These are phyloP conservation scores for Protosalanx chinensis DNA, from an alignment of 2,797 vertebrate species.

Conservation along the genomic window DNA sequence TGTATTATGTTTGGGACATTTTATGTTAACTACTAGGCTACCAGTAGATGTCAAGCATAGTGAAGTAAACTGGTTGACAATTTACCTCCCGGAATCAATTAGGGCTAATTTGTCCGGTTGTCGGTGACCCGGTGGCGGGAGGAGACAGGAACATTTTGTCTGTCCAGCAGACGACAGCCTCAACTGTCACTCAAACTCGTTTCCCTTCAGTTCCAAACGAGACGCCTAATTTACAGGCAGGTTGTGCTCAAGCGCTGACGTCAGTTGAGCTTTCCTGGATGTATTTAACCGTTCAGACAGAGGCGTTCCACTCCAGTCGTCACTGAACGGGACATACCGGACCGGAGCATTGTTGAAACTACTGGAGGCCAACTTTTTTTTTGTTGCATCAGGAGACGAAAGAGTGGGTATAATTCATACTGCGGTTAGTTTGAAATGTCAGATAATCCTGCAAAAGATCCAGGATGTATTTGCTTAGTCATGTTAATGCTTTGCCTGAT, in stretches of 20 bases:
- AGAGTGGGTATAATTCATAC: conserved; percentile 51
- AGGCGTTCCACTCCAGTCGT: conserved; percentile 42
- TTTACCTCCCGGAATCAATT: neutral
- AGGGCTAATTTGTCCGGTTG: neutral
- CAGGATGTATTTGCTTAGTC: neutral
- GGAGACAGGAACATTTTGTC: neutral
- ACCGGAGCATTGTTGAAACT: conserved; percentile 33
- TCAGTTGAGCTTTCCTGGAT: conserved; percentile 72
- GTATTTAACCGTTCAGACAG: conserved; percentile 73
- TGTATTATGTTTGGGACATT: no score
- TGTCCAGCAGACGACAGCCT: conserved; percentile 20
- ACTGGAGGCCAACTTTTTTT: conserved; percentile 36
- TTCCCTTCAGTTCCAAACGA: conserved; percentile 29
- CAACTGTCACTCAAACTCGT: conserved; percentile 31
- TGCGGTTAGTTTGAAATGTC: neutral
- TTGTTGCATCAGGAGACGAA: conserved; percentile 37
- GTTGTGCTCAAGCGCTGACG: conserved; percentile 76
- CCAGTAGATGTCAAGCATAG: neutral
- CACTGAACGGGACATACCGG: conserved; percentile 50
- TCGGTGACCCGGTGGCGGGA: neutral
- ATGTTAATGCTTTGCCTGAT: neutral
- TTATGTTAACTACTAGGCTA: neutral
- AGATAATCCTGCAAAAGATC: neutral
- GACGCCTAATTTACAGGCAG: conserved; percentile 65
- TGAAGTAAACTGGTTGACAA: neutral